Conservation (phyloP, 2,888 invertebrate genomes). For the Brachyopa scutellaris region DNA sequence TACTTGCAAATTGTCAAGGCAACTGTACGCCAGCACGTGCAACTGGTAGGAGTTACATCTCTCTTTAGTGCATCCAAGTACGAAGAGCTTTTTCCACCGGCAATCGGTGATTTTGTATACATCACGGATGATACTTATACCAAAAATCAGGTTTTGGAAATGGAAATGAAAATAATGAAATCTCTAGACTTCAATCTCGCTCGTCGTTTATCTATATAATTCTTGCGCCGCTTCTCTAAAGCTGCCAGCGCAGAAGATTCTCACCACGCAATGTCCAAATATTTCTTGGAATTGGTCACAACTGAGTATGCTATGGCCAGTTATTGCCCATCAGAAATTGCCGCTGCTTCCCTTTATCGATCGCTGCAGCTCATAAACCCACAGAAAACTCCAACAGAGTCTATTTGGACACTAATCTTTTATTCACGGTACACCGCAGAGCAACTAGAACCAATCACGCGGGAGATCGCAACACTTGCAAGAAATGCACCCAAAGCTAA, state of each 20-base stretch:
- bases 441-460: slow-evolving; percentile 87
- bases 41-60: slow-evolving; percentile 94
- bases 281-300: slow-evolving; percentile 92
- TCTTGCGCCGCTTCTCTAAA: slow-evolving; percentile 90
- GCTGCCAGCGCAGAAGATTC: slow-evolving; percentile 84
- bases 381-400: slow-evolving; percentile 78
- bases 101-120: slow-evolving; percentile 93
- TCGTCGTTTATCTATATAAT: slow-evolving; percentile 93
- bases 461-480: slow-evolving; percentile 87
- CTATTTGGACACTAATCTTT: slow-evolving; percentile 89
- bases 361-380: slow-evolving; percentile 79
- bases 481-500: slow-evolving; percentile 87
- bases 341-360: slow-evolving; percentile 79
- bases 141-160: slow-evolving; percentile 89
- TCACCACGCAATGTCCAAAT: slow-evolving; percentile 92
- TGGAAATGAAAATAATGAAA: slow-evolving; percentile 91
- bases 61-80: slow-evolving; percentile 96
- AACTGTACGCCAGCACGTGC: slow-evolving; percentile 88
- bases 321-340: slow-evolving; percentile 89
- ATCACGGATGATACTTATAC: slow-evolving; percentile 94
- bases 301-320: slow-evolving; percentile 91
- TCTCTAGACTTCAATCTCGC: slow-evolving; percentile 91
- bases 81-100: slow-evolving; percentile 96
- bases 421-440: slow-evolving; percentile 89
- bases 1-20: slow-evolving; percentile 86